Evolutionary conservation across 2,888 invertebrate species (phyloP).

Genomic region (Lasioglossum calceatum): DNA sequence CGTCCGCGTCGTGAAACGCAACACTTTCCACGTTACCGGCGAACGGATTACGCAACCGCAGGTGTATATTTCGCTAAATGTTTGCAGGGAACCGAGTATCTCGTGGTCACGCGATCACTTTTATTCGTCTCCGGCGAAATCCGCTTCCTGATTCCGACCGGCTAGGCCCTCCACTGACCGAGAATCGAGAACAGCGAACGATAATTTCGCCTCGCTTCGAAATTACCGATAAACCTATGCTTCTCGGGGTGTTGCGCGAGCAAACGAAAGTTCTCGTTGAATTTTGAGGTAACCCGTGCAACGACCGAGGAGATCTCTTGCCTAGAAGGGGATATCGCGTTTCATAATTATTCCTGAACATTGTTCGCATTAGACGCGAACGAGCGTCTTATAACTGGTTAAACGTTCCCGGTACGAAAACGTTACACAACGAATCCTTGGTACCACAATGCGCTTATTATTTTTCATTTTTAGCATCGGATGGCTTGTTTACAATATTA

Average conservation of each 20-base stretch:
- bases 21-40: conserved; percentile 56
- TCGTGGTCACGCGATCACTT: conserved; percentile 47
- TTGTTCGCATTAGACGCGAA: not conserved
- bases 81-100: conserved; percentile 45
- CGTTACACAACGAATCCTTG: conserved; percentile 23
- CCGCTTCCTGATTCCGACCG: conserved; percentile 43
- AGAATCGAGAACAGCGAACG: conserved; percentile 20
- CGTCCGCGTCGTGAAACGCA: conserved; percentile 48
- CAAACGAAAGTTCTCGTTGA: conserved; percentile 44
- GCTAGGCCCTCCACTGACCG: conserved; percentile 30
- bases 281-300: conserved; percentile 27
- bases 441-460: conserved; percentile 38
- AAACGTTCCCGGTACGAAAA: conserved; percentile 15
- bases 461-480: conserved; percentile 31
- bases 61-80: conserved; percentile 54
- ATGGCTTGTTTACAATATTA: conserved; percentile 39
- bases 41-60: conserved; percentile 54
- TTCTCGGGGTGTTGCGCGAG: conserved; percentile 41
- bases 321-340: not conserved
- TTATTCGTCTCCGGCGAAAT: conserved; percentile 36
- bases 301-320: not conserved
- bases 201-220: conserved; percentile 30
- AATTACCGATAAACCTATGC: conserved; percentile 38
- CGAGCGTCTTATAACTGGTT: not conserved
- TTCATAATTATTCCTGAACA: conserved; percentile 23